Evolutionary conservation across 2,888 invertebrate species (phyloP).

Genomic region (Stictocephala bisonia): DNA sequence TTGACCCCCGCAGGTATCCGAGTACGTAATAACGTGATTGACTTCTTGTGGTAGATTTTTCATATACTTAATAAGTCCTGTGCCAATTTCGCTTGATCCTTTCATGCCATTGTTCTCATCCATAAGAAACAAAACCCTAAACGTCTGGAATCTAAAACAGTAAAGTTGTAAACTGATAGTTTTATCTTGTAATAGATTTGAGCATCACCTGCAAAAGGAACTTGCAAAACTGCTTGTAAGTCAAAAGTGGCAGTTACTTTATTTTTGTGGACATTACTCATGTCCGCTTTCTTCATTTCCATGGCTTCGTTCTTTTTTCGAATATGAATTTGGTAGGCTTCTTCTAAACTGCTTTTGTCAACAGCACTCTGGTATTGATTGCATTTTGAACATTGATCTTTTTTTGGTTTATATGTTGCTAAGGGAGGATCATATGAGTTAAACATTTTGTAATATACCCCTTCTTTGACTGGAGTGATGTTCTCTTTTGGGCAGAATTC

Average conservation of each 20-base stretch:
- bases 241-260: constrained; percentile 47
- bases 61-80: constrained; percentile 10
- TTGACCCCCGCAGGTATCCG: constrained; percentile 45
- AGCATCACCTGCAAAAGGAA: constrained; percentile 26
- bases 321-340: constrained; percentile 34
- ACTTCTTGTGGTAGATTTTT: constrained; percentile 14
- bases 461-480: constrained; percentile 44
- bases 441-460: constrained; percentile 45
- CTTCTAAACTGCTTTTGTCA: constrained; percentile 48
- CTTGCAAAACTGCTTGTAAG: constrained; percentile 47
- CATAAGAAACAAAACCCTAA: constrained; percentile 33
- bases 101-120: constrained; percentile 36
- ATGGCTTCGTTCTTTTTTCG: constrained; percentile 42
- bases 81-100: constrained; percentile 37
- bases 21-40: constrained; percentile 27
- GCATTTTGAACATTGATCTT: constrained; percentile 50
- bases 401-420: constrained; percentile 48
- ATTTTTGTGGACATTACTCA: not conserved
- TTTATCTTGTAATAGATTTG: constrained; percentile 40
- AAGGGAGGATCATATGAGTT: constrained; percentile 45
- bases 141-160: constrained; percentile 26
- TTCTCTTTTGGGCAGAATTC: constrained; percentile 48
- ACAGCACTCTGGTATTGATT: constrained; percentile 43
- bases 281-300: constrained; percentile 46
- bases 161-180: constrained; percentile 40